These are phyloP conservation scores for Isurus oxyrinchus DNA, from an alignment of 2,113 vertebrate genomes.

Conservation along the genomic window DNA sequence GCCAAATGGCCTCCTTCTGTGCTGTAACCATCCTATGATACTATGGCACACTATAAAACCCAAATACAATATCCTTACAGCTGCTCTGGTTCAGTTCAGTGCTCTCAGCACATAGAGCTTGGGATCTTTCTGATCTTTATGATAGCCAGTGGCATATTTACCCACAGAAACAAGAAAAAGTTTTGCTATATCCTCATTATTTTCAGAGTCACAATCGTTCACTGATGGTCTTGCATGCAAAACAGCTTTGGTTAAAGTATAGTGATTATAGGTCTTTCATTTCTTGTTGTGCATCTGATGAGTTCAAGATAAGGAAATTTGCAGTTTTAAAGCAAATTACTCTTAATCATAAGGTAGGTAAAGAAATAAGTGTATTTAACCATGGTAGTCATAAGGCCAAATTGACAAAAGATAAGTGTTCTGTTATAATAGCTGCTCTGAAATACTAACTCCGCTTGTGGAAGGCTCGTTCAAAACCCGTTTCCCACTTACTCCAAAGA, in stretches of 20 bases:
- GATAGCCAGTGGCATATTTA: neutral
- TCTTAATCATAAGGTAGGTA: neutral
- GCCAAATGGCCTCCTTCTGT: neutral
- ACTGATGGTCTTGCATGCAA: neutral
- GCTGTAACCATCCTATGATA: neutral
- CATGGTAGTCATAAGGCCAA: neutral
- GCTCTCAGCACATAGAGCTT: neutral
- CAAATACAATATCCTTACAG: neutral
- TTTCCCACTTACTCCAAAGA: neutral
- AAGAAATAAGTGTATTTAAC: neutral
- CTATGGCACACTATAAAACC: neutral
- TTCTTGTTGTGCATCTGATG: neutral
- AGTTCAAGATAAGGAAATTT: neutral
- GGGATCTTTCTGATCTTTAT: neutral
- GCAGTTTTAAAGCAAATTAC: neutral
- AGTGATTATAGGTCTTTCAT: neutral
- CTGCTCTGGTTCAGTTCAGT: neutral
- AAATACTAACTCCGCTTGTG: neutral
- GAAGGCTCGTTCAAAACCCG: neutral
- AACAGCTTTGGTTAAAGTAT: neutral
- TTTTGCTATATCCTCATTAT: neutral
- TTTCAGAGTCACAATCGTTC: neutral
- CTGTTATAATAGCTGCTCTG: neutral
- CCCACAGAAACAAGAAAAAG: neutral
- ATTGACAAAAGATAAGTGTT: neutral